These are phyloP conservation scores for Halcyon malimbica DNA, from an alignment of 2,113 vertebrate genomes.

Conservation along the genomic window DNA sequence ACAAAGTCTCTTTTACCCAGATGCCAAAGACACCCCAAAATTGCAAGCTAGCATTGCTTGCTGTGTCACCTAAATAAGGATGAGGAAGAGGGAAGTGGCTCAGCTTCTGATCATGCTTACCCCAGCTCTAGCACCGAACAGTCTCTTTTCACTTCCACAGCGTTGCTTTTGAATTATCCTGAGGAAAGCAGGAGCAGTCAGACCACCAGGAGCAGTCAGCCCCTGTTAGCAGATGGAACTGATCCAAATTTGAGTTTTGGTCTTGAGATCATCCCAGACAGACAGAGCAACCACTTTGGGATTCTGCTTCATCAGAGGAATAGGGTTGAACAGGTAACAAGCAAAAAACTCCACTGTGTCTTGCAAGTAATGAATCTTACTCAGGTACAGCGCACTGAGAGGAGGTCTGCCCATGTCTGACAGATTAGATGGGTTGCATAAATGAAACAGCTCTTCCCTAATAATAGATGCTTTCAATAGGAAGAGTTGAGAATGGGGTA, in stretches of 20 bases:
- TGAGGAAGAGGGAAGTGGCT: not conserved
- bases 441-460: conserved; percentile 18
- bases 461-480: not conserved
- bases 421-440: not conserved
- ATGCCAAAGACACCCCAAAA: not conserved
- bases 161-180: not conserved
- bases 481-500: not conserved
- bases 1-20: not conserved
- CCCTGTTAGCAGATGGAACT: not conserved
- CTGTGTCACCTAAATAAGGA: not conserved
- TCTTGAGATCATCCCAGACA: not conserved
- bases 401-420: not conserved
- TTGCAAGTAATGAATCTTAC: not conserved
- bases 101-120: not conserved
- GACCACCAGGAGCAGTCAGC: not conserved
- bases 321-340: not conserved
- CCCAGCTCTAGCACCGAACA: not conserved
- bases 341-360: not conserved
- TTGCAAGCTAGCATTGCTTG: not conserved
- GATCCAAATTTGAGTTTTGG: not conserved
- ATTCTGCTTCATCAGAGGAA: not conserved
- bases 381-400: not conserved
- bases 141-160: not conserved
- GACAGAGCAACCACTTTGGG: not conserved
- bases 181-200: not conserved